Percentiles rank a stretch among this genome's conserved stretches.
Conservation (phyloP, 1,140 invertebrate genomes). For the Scaptomyza pallida region DNA sequence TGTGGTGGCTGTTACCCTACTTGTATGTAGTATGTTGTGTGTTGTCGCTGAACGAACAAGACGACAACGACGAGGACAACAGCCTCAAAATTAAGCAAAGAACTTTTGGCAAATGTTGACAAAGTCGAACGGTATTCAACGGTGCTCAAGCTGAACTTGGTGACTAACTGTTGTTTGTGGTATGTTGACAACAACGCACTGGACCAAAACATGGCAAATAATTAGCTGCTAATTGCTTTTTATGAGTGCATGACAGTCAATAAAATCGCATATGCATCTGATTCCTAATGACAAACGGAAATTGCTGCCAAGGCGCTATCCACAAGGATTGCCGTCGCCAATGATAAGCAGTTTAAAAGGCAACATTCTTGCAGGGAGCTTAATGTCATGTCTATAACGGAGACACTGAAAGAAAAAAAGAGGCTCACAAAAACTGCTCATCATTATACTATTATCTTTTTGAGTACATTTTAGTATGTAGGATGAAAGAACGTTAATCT, state of each 20-base stretch:
- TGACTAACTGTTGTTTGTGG: constrained; percentile 56
- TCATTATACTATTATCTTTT: constrained; percentile 1
- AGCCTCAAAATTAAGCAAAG: constrained; percentile 44
- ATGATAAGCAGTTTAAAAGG: constrained; percentile 34
- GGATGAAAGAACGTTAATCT: too few relatives aligned
- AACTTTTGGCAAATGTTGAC: constrained; percentile 69
- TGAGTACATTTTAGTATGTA: too few relatives aligned
- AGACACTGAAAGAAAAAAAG: constrained; percentile 1
- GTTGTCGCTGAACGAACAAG: constrained; percentile 2
- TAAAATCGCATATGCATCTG: constrained; percentile 11
- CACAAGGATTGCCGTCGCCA: neutral
- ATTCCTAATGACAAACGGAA: constrained; percentile 27
- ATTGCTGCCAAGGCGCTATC: neutral
- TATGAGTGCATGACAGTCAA: constrained; percentile 65
- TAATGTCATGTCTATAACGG: neutral
- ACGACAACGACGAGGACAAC: constrained; percentile 23
- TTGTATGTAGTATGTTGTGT: constrained; percentile 10
- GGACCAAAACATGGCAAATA: constrained; percentile 59
- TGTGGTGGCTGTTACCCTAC: neutral
- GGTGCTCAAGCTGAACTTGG: constrained; percentile 33
- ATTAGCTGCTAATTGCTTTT: constrained; percentile 76
- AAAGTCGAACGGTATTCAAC: constrained; percentile 72
- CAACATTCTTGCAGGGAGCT: neutral
- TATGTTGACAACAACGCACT: constrained; percentile 38
- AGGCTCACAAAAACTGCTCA: neutral